Evolutionary conservation across 2,797 vertebrate genomes (phyloP).

Genomic region (Leuciscus waleckii): DNA sequence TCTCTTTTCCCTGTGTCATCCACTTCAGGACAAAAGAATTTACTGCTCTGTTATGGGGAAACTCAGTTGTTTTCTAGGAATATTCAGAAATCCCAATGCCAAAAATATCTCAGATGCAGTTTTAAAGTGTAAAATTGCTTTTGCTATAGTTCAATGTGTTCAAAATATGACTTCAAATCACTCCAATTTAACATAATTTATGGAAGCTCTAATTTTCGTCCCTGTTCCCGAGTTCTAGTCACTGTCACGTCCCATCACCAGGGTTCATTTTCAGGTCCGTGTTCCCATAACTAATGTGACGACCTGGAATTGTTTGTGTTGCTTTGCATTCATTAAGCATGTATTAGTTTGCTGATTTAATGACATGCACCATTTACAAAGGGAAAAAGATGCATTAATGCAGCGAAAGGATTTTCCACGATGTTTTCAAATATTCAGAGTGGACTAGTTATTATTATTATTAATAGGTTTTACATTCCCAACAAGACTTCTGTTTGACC

Average conservation of each 20-base stretch:
- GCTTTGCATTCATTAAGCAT: slow-evolving; percentile 50
- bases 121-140: background rate
- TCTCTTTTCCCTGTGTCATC: background rate
- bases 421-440: slow-evolving; percentile 54
- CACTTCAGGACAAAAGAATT: background rate
- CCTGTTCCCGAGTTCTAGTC: background rate
- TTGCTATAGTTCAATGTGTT: background rate
- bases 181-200: background rate
- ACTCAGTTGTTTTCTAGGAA: background rate
- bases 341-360: slow-evolving; percentile 39
- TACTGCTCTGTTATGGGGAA: background rate
- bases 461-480: slow-evolving; percentile 59
- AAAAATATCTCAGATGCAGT: background rate
- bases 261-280: slow-evolving; percentile 42
- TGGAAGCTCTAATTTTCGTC: slow-evolving; percentile 14
- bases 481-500: slow-evolving; percentile 65
- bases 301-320: slow-evolving; percentile 42
- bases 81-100: background rate
- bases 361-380: slow-evolving; percentile 49
- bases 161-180: background rate
- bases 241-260: background rate
- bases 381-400: slow-evolving; percentile 38
- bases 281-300: slow-evolving; percentile 41
- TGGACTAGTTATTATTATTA: slow-evolving; percentile 60
- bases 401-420: slow-evolving; percentile 59